Evolutionary conservation across 2,888 invertebrate species (phyloP).

Genomic region (Muscina levida): DNA sequence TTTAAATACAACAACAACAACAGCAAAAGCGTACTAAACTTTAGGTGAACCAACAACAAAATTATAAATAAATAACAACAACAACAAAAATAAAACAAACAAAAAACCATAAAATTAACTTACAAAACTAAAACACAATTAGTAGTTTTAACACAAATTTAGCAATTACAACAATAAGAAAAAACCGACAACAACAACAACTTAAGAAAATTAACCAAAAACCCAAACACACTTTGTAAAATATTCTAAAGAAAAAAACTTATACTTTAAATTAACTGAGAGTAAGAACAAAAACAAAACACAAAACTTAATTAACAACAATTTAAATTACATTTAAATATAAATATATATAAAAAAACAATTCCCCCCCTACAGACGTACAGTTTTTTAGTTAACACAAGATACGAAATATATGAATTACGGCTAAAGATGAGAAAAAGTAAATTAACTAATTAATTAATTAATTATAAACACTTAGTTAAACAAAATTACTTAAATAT

Average conservation of each 20-base stretch:
- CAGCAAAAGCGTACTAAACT: conserved; percentile 62
- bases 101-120: no score
- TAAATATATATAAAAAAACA: conserved; percentile 18
- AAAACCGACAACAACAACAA: conserved; percentile 35
- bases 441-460: conserved; percentile 24
- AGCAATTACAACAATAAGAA: conserved; percentile 30
- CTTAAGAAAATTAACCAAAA: conserved; percentile 41
- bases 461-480: conserved; percentile 51
- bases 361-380: conserved; percentile 38
- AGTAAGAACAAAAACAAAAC: conserved; percentile 24
- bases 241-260: conserved; percentile 41
- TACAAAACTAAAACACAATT: no score
- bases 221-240: conserved; percentile 53
- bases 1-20: conserved; percentile 54
- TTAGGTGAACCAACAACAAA: conserved; percentile 54
- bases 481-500: conserved; percentile 50
- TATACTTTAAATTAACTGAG: no score
- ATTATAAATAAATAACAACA: conserved; percentile 26
- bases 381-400: conserved; percentile 65
- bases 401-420: conserved; percentile 19
- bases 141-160: conserved; percentile 66
- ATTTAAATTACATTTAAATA: conserved; percentile 22
- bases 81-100: conserved; percentile 35
- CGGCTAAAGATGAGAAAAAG: no score
- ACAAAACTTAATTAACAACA: conserved; percentile 11